Percentiles rank a stretch among this genome's conserved stretches.
Evolutionary conservation across 2,797 vertebrate species (phyloP).

Genomic region (Natrix natrix): DNA sequence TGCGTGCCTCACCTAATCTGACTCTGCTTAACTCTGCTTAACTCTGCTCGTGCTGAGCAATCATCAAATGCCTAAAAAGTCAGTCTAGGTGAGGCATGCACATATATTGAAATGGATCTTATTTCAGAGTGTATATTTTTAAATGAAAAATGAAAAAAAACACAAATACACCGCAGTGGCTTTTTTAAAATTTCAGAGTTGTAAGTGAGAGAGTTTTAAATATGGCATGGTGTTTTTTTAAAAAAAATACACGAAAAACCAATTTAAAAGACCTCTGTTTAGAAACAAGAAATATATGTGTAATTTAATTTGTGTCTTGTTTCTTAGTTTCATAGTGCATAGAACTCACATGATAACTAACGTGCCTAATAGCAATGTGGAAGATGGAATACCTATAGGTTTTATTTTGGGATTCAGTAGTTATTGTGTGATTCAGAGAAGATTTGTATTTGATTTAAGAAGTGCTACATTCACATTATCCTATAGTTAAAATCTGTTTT

Average conservation of each 20-base stretch:
- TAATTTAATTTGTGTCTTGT: not conserved
- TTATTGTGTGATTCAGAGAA: not conserved
- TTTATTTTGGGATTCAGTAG: not conserved
- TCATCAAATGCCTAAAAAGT: too few species aligned
- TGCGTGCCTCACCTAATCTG: too few species aligned
- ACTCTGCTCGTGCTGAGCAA: too few species aligned
- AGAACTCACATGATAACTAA: not conserved
- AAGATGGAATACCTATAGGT: not conserved
- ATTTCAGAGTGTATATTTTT: constrained; percentile 67
- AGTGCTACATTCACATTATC: not conserved
- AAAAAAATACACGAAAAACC: not conserved
- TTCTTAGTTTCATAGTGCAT: not conserved
- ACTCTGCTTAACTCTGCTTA: too few species aligned
- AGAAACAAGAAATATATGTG: not conserved
- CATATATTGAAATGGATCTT: not conserved
- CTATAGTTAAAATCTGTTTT: not conserved
- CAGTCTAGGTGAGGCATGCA: not conserved
- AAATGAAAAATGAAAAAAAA: constrained; percentile 54
- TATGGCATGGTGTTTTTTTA: constrained; percentile 55
- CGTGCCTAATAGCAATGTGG: not conserved
- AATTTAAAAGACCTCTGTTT: constrained; percentile 33
- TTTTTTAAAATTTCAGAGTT: constrained; percentile 67
- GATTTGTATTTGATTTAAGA: not conserved
- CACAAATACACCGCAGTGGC: constrained; percentile 57
- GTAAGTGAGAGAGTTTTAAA: constrained; percentile 69